A percentile compares a stretch with the other conserved stretches of the same genome.
Conservation (phyloP, 2,888 invertebrate species). For the Calliphora vomitoria region DNA sequence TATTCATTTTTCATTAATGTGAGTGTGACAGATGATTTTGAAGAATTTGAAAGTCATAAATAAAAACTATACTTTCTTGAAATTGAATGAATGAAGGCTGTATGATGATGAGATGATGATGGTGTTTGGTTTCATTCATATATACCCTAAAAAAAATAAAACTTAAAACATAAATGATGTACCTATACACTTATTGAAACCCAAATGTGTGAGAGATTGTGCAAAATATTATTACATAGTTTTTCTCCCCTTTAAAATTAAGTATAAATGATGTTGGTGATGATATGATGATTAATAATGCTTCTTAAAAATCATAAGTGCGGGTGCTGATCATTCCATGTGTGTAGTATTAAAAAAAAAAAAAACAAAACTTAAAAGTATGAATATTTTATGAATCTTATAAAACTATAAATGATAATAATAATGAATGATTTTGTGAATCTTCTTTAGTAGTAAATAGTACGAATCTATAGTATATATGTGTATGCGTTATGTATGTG, state of each 20-base stretch:
- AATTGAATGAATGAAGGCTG: conserved; percentile 63
- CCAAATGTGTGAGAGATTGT: conserved; percentile 62
- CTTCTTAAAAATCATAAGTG: conserved; percentile 56
- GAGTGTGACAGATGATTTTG: conserved; percentile 60
- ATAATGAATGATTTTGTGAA: conserved; percentile 50
- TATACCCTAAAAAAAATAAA: conserved; percentile 32
- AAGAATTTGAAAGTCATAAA: conserved; percentile 38
- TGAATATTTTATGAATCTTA: conserved; percentile 43
- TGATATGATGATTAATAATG: conserved; percentile 14
- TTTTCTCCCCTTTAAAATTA: conserved; percentile 37
- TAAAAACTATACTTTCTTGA: conserved; percentile 14
- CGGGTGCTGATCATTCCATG: conserved; percentile 74
- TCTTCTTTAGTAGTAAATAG: conserved; percentile 23
- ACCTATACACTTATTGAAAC: conserved; percentile 48
- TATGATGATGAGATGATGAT: conserved; percentile 37
- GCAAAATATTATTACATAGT: conserved; percentile 39
- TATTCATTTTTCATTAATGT: conserved; percentile 54
- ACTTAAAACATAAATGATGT: conserved; percentile 62
- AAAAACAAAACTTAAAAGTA: conserved; percentile 40
- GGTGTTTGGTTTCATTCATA: conserved; percentile 66
- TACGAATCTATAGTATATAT: conserved; percentile 51
- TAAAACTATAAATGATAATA: conserved; percentile 29
- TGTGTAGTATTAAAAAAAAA: conserved; percentile 63
- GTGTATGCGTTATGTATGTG: conserved; percentile 29
- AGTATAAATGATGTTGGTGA: conserved; percentile 52